These are phyloP conservation scores for Euleptes europaea DNA, from an alignment of 2,113 vertebrate species.

Conservation along the genomic window DNA sequence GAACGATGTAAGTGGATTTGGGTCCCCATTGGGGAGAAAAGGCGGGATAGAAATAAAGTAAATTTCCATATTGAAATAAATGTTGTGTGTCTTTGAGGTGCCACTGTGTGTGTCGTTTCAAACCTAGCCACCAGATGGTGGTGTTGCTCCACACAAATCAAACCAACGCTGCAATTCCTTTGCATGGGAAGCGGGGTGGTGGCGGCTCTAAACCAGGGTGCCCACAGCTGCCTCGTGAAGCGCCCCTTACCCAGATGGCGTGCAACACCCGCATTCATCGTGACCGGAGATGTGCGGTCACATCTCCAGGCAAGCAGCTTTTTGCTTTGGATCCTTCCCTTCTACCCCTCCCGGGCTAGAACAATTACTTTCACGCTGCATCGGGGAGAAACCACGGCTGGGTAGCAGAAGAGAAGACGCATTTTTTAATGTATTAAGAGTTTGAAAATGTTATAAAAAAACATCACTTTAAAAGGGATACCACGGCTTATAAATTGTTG, in stretches of 20 bases:
- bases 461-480: no score
- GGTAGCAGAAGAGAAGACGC: no score
- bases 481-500: no score
- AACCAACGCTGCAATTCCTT: conserved; percentile 31
- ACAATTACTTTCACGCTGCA: background rate
- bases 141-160: conserved; percentile 26
- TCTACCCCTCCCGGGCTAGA: background rate
- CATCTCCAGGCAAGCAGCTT: background rate
- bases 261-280: conserved; percentile 22
- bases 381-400: background rate
- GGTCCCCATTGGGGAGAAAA: no score
- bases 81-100: no score
- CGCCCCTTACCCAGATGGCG: conserved; percentile 12
- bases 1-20: no score
- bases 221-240: background rate
- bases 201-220: conserved; percentile 36
- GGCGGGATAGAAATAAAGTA: no score
- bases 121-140: conserved; percentile 57
- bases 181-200: conserved; percentile 17
- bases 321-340: accelerated
- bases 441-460: no score
- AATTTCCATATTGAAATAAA: no score
- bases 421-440: no score
- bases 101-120: background rate
- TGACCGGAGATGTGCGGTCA: conserved; percentile 33